phyloP scores from a whole-genome alignment of 64 coral and sea anemone species.

The Porites lutea region DNA sequence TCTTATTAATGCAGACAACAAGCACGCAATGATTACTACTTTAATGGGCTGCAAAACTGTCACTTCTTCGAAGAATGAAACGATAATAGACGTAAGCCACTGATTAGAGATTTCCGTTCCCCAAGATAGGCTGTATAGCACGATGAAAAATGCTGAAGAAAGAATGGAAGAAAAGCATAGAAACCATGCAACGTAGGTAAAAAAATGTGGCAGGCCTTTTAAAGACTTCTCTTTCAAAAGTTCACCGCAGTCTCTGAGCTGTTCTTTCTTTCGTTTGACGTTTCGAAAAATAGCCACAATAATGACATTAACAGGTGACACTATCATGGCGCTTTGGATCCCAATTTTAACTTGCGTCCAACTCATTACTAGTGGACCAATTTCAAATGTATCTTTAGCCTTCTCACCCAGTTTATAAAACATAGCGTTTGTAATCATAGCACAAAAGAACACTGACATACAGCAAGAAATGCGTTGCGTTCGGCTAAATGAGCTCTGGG shows the following conservation, averaged over 20 bases:
- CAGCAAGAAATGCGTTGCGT: constrained; percentile 86
- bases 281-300: constrained; percentile 81
- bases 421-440: constrained; percentile 91
- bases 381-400: constrained; percentile 70
- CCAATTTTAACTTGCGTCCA: constrained; percentile 90
- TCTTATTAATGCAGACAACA: constrained; percentile 46
- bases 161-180: constrained; percentile 61
- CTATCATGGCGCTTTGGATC: constrained; percentile 86
- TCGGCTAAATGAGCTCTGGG: constrained; percentile 81
- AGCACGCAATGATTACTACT: constrained; percentile 51
- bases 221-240: background rate
- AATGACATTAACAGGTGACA: constrained; percentile 79
- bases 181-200: constrained; percentile 78
- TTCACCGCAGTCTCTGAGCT: background rate
- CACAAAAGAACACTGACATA: constrained; percentile 74
- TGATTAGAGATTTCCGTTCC: constrained; percentile 71
- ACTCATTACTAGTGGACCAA: constrained; percentile 82
- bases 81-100: constrained; percentile 75
- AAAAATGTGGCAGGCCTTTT: constrained; percentile 48
- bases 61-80: constrained; percentile 76
- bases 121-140: constrained; percentile 83
- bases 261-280: constrained; percentile 42
- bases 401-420: constrained; percentile 76
- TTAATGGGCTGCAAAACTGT: constrained; percentile 60
- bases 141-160: constrained; percentile 54